These are phyloP conservation scores for Pecten maximus DNA, from an alignment of 2,888 invertebrate species.

Conservation along the genomic window DNA sequence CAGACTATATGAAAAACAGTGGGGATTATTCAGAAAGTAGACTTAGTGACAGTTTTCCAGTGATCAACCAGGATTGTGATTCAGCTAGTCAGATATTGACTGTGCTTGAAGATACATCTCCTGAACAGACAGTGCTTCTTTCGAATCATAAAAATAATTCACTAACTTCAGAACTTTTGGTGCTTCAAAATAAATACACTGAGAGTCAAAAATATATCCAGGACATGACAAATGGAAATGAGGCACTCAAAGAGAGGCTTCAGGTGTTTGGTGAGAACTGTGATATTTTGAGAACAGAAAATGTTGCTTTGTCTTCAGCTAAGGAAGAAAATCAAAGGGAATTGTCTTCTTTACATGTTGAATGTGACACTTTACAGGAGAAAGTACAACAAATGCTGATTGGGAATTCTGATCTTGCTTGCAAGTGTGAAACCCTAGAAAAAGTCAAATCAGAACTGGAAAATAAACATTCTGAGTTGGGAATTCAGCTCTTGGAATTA, in stretches of 20 bases:
- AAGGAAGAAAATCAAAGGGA: background rate
- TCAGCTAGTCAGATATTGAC: background rate
- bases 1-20: background rate
- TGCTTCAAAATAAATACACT: constrained; percentile 52
- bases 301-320: constrained; percentile 45
- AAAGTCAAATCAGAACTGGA: background rate
- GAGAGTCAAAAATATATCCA: constrained; percentile 57
- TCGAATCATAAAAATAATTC: background rate
- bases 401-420: background rate
- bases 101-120: background rate
- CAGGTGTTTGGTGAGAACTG: constrained; percentile 52
- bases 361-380: background rate
- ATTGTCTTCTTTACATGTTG: background rate
- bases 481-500: background rate
- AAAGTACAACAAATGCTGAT: background rate
- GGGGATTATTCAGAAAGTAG: background rate
- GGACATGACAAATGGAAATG: constrained; percentile 61
- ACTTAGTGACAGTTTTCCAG: background rate
- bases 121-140: background rate
- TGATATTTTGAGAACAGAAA: constrained; percentile 50
- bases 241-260: constrained; percentile 55
- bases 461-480: background rate
- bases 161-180: background rate
- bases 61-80: constrained; percentile 1
- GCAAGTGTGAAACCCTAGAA: background rate